Evolutionary conservation across 2,888 invertebrate genomes (phyloP), one percentile per base, ranked within the genome.

Genomic region (Pachydiplax longipennis): DNA sequence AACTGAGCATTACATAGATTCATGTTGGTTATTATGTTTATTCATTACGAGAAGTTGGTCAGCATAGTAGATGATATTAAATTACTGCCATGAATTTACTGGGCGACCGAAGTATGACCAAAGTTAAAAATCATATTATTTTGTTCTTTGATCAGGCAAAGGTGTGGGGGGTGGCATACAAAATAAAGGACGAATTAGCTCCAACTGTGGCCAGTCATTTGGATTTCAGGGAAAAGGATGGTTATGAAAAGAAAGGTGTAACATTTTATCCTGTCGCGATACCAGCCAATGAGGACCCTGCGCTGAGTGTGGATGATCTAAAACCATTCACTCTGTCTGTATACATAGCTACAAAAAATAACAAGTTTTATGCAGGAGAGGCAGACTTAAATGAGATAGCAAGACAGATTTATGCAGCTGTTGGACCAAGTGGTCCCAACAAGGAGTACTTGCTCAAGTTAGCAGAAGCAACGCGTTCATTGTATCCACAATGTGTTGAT

Each of bases 141-240:
- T 44, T 40, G 5, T 31, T 81, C 37, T 81, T 91, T 65, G 13
- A 81, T 40, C 92, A 95, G 94, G 96, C 96, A 91, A 94, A 94
- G 92, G 99, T 99, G 0, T 99, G 98, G 97, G 99, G 99, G 4
- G 95, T 99, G 22, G 99, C 99, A 0, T 99, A 98, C 94, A 96
- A 97, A 94, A 98, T 99, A 92, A 95, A 96, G 12, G 94, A 95
- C 0, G 94, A 96, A 87, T 96, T 98, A 91, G 95, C 95, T 92
- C 95, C 95, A 13, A 93, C 95, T 91, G 98, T 99, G 0, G 95
- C 97, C 0, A 95, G 96, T 90, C 97, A 99, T 93, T 95, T 99
- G 92, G 99, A 99, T 93, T 97, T 96, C 93, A 95, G 99, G 93
- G 99, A 99, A 94, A 98, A 98, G 93, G 98, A 98, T 94, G 99